A percentile compares a stretch with the other conserved stretches of the same genome.
phyloP scores from a whole-genome alignment of 2,113 vertebrate genomes.

The Climacteris rufus region DNA sequence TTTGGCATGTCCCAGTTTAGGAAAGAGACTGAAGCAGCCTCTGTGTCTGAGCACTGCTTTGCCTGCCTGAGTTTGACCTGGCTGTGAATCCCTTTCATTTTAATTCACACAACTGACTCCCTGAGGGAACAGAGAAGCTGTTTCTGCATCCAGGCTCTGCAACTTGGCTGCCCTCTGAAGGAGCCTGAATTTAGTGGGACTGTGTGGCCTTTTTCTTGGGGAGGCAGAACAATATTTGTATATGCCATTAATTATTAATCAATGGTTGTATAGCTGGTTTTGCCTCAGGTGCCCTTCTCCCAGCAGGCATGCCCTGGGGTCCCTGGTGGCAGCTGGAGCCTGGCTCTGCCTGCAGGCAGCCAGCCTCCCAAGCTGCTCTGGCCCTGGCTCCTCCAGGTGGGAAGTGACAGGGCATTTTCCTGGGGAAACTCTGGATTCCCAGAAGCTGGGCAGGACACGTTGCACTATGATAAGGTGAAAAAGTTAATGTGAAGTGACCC shows the following conservation, averaged over 20 bases:
- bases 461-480: neutral
- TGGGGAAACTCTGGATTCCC: neutral
- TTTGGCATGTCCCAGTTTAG: neutral
- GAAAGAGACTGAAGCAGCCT: neutral
- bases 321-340: neutral
- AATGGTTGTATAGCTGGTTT: neutral
- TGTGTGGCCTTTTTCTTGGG: neutral
- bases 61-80: neutral
- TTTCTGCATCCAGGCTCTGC: neutral
- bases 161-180: neutral
- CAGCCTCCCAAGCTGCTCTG: neutral
- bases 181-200: neutral
- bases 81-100: neutral
- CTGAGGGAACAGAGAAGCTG: neutral
- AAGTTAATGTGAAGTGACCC: neutral
- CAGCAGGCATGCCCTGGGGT: rapidly evolving
- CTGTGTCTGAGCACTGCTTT: neutral
- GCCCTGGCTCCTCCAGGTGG: neutral
- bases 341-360: neutral
- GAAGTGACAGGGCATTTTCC: neutral
- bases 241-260: neutral
- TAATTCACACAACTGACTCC: neutral
- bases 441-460: neutral
- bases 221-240: neutral
- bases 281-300: neutral